Percentiles rank a stretch among this genome's conserved stretches.
Conservation (phyloP, 1,140 invertebrate species). For the Drosophila biarmipes region DNA sequence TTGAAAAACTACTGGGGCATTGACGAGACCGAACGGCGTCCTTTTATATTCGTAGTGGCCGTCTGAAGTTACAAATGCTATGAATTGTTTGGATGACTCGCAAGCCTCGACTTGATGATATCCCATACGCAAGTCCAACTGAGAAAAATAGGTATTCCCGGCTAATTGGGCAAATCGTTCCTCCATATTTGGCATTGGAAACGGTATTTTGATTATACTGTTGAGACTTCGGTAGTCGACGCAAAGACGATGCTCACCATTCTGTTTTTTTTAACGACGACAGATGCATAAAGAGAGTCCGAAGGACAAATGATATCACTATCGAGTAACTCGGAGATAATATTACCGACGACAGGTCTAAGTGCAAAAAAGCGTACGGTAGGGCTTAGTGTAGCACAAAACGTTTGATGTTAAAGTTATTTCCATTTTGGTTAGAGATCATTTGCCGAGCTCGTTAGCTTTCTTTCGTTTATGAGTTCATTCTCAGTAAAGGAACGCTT, state of each 20-base stretch:
- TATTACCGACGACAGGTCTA: background rate
- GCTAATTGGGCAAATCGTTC: background rate
- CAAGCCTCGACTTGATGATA: slow-evolving; percentile 1
- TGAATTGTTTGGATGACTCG: background rate
- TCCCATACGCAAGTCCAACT: background rate
- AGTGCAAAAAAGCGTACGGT: background rate
- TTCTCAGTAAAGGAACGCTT: too few species aligned
- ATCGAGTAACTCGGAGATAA: background rate
- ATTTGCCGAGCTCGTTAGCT: background rate
- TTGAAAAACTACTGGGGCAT: background rate
- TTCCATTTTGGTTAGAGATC: background rate
- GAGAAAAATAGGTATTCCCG: background rate
- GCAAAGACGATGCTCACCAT: background rate
- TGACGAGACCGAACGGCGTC: background rate
- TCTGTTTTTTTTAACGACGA: background rate
- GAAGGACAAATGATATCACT: background rate
- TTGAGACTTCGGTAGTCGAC: slow-evolving; percentile 2
- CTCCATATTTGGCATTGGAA: background rate
- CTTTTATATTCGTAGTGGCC: background rate
- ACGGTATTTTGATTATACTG: background rate
- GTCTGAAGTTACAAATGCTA: background rate
- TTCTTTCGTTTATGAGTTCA: background rate
- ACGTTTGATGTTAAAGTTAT: background rate
- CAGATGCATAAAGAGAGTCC: background rate
- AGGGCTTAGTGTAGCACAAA: too few species aligned